Evolutionary conservation across 2,113 vertebrate species (phyloP).

Genomic region (Burhinus bistriatus): DNA sequence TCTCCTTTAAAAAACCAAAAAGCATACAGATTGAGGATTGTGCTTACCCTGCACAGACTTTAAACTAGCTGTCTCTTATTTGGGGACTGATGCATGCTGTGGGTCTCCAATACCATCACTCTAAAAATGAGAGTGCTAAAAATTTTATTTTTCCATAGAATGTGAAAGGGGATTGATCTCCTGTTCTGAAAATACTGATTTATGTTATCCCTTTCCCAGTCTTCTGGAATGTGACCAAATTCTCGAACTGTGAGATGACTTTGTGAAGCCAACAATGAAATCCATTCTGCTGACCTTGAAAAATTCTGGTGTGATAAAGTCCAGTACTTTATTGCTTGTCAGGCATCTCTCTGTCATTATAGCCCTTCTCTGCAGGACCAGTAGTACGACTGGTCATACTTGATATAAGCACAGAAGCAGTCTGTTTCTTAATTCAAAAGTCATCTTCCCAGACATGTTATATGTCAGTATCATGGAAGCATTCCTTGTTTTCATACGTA

Average conservation of each 20-base stretch:
- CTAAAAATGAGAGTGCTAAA: background rate
- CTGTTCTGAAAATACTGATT: background rate
- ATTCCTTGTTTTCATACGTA: rapidly evolving
- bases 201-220: background rate
- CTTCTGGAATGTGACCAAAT: background rate
- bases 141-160: background rate
- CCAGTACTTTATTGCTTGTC: background rate
- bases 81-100: background rate
- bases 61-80: background rate
- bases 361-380: background rate
- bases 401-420: rapidly evolving
- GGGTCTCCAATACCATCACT: background rate
- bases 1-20: background rate
- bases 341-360: background rate
- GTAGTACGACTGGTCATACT: rapidly evolving
- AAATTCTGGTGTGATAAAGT: background rate
- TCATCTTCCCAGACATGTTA: rapidly evolving
- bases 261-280: background rate
- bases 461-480: rapidly evolving
- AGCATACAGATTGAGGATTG: background rate
- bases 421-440: rapidly evolving
- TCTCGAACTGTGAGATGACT: rapidly evolving
- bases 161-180: background rate
- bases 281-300: background rate
- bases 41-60: background rate